phyloP scores from a whole-genome alignment of 2,888 invertebrate genomes.

The Agrochola litura region DNA sequence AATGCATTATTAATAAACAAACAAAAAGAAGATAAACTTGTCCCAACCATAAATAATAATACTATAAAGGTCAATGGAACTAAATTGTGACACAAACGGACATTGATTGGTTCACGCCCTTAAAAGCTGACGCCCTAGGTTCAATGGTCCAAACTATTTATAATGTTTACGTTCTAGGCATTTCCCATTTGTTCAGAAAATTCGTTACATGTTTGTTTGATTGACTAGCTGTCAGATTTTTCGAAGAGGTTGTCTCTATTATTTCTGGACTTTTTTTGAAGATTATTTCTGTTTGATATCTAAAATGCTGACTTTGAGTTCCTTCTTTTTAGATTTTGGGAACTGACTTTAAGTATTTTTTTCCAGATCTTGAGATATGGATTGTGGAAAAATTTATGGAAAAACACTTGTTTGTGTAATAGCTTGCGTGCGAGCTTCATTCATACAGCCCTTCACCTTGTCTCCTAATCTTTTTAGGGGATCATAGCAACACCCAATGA shows the following conservation, averaged over 20 bases:
- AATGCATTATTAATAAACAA: neutral
- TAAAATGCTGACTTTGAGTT: neutral
- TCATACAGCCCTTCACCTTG: neutral
- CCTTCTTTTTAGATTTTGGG: neutral
- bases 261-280: neutral
- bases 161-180: slow-evolving; percentile 5
- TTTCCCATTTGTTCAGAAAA: neutral
- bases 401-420: neutral
- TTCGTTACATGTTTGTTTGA: neutral
- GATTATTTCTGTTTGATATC: neutral
- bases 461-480: neutral
- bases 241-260: neutral
- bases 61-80: slow-evolving; percentile 54
- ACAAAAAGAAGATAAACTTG: slow-evolving; percentile 12
- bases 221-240: neutral
- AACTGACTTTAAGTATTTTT: neutral
- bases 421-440: neutral
- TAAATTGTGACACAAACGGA: slow-evolving; percentile 45
- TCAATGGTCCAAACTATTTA: slow-evolving; percentile 37
- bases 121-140: slow-evolving; percentile 35
- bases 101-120: slow-evolving; percentile 57
- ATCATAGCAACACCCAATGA: neutral
- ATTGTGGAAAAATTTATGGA: neutral
- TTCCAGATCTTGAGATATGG: neutral
- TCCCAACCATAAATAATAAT: slow-evolving; percentile 30